These are phyloP conservation scores for Syngnathus acus DNA, from an alignment of 2,797 vertebrate species.

Conservation along the genomic window DNA sequence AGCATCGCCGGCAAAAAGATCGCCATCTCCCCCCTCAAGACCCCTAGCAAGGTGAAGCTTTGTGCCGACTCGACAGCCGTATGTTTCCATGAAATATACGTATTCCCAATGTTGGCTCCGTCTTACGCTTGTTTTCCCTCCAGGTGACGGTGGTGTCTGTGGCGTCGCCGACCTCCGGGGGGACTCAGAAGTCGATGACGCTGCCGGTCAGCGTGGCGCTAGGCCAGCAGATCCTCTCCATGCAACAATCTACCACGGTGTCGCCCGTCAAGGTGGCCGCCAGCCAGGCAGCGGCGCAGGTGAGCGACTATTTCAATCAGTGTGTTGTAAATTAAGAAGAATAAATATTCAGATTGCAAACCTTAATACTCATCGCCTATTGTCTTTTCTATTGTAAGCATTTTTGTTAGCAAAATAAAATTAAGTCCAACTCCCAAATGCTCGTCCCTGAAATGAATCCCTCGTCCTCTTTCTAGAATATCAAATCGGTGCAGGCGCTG, in stretches of 20 bases:
- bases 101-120: no score
- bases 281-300: slow-evolving; percentile 74
- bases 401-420: no score
- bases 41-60: slow-evolving; percentile 85
- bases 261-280: slow-evolving; percentile 80
- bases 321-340: no score
- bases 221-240: slow-evolving; percentile 83
- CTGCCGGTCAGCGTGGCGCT: slow-evolving; percentile 82
- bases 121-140: not conserved
- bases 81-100: no score
- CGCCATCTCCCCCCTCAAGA: slow-evolving; percentile 95
- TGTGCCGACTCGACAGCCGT: not conserved
- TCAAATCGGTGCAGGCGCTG: slow-evolving; percentile 87
- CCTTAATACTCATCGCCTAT: no score
- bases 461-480: slow-evolving; percentile 58
- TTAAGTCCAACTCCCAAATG: no score
- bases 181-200: slow-evolving; percentile 80
- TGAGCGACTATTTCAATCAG: slow-evolving; percentile 27
- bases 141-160: slow-evolving; percentile 85
- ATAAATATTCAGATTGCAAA: no score
- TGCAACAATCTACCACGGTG: slow-evolving; percentile 76
- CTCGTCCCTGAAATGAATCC: not conserved
- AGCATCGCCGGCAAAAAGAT: slow-evolving; percentile 89
- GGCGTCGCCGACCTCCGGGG: slow-evolving; percentile 76
- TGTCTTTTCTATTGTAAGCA: no score